These are phyloP conservation scores for Pristionchus exspectatus DNA, from an alignment of 2,888 invertebrate genomes.

Conservation along the genomic window DNA sequence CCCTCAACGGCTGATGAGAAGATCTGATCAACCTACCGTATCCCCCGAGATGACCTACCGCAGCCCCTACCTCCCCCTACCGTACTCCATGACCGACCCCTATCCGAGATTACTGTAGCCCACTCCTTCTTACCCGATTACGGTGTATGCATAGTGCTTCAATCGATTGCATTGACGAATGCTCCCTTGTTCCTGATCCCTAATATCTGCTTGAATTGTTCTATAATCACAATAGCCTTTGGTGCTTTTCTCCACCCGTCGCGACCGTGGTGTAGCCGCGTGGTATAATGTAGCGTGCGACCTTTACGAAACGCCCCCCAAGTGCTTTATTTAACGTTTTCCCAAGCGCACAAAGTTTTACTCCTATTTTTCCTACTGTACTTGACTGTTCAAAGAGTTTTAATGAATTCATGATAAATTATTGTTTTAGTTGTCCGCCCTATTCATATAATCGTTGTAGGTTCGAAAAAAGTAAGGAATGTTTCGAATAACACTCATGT, in stretches of 20 bases:
- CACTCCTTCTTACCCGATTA: not conserved
- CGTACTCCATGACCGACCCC: slow-evolving; percentile 35
- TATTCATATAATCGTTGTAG: no score
- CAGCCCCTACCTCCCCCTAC: not conserved
- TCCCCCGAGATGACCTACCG: not conserved
- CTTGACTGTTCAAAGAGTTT: slow-evolving; percentile 42
- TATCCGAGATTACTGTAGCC: not conserved
- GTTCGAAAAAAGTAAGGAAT: no score
- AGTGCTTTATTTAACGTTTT: slow-evolving; percentile 20
- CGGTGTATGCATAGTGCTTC: slow-evolving; percentile 38
- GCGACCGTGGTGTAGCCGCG: slow-evolving; percentile 9
- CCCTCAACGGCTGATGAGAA: not conserved
- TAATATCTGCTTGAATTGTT: slow-evolving; percentile 36
- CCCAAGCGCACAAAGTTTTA: not conserved
- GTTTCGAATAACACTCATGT: no score
- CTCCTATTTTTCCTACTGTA: not conserved
- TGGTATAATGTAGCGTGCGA: slow-evolving; percentile 41
- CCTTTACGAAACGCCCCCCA: slow-evolving; percentile 14
- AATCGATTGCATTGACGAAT: not conserved
- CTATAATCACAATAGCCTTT: not conserved
- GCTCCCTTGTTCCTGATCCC: not conserved
- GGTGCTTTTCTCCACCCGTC: slow-evolving; percentile 11
- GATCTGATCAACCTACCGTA: slow-evolving; percentile 20
- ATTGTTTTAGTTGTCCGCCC: not conserved
- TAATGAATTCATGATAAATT: slow-evolving; percentile 21